Conservation (phyloP, 2,888 invertebrate genomes). For the Apoderus coryli region DNA sequence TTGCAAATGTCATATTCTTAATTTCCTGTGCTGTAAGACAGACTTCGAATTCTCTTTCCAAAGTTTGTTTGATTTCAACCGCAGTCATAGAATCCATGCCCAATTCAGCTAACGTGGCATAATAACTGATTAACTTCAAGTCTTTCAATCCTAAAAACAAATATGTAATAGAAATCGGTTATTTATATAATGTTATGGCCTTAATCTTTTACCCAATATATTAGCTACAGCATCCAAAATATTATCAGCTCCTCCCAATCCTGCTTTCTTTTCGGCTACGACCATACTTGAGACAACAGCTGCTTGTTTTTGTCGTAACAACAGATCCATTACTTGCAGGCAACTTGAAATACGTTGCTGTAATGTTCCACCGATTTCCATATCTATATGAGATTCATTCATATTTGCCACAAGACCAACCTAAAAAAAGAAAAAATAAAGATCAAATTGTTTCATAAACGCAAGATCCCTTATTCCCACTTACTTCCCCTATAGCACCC, state of each 20-base stretch:
- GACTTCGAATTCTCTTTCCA: conserved; percentile 81
- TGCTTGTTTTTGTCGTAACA: conserved; percentile 47
- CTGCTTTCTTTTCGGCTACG: conserved; percentile 62
- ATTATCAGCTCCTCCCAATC: conserved; percentile 45
- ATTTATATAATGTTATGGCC: no score
- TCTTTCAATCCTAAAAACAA: conserved; percentile 30
- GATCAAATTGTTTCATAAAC: no score
- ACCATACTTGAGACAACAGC: conserved; percentile 72
- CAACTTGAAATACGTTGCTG: conserved; percentile 54
- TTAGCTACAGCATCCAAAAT: conserved; percentile 53
- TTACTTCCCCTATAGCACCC: conserved; percentile 86
- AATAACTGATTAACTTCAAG: conserved; percentile 52
- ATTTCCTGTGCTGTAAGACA: conserved; percentile 78
- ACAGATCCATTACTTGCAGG: conserved; percentile 44
- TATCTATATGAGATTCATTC: conserved; percentile 31
- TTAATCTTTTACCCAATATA: conserved; percentile 50
- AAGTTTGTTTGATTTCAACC: conserved; percentile 85
- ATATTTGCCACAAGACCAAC: conserved; percentile 51
- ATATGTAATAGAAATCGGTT: no score
- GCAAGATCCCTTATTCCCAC: no score
- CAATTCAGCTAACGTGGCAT: conserved; percentile 69
- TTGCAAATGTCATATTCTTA: conserved; percentile 62
- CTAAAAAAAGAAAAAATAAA: no score
- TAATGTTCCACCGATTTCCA: conserved; percentile 44
- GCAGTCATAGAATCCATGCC: conserved; percentile 98